These are phyloP conservation scores for Nesospiza acunhae DNA, from an alignment of 2,113 vertebrate species.

Conservation along the genomic window DNA sequence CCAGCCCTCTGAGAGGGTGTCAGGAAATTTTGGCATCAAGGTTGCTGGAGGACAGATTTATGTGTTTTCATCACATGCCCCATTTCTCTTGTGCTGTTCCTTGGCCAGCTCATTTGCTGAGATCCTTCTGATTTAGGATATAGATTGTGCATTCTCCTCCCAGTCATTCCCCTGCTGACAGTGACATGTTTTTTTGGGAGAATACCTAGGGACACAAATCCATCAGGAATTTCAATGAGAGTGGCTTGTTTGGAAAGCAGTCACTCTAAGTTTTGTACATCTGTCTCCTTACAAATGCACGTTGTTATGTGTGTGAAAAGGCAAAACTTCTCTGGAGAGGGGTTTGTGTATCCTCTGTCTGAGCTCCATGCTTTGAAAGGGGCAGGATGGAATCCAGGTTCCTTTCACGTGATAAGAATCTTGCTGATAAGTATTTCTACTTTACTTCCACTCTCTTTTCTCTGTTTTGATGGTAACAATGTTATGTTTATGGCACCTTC, in stretches of 20 bases:
- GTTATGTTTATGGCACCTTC: not conserved
- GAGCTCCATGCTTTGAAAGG: not conserved
- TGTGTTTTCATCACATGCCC: not conserved
- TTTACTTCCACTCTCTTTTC: not conserved
- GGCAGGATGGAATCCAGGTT: not conserved
- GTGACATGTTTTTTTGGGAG: not conserved
- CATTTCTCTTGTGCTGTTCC: slow-evolving; percentile 9
- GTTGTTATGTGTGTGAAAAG: not conserved
- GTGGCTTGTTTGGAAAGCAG: not conserved
- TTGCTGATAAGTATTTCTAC: not conserved
- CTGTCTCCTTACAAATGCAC: not conserved
- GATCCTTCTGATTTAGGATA: slow-evolving; percentile 23
- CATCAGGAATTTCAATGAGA: slow-evolving; percentile 4
- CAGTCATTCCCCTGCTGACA: slow-evolving; percentile 19
- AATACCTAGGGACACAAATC: not conserved
- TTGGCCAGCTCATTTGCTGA: not conserved
- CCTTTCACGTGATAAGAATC: not conserved
- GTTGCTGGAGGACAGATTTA: slow-evolving; percentile 31
- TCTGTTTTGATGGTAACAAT: not conserved
- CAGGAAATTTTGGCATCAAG: not conserved
- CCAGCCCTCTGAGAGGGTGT: not conserved
- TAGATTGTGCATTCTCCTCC: slow-evolving; percentile 18
- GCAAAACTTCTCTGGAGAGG: not conserved
- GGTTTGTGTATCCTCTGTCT: not conserved
- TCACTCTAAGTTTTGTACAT: not conserved